A percentile compares a stretch with the other conserved stretches of the same genome.
Evolutionary conservation across 2,113 vertebrate genomes (phyloP).

Genomic region (Sinocyclocheilus rhinocerous): DNA sequence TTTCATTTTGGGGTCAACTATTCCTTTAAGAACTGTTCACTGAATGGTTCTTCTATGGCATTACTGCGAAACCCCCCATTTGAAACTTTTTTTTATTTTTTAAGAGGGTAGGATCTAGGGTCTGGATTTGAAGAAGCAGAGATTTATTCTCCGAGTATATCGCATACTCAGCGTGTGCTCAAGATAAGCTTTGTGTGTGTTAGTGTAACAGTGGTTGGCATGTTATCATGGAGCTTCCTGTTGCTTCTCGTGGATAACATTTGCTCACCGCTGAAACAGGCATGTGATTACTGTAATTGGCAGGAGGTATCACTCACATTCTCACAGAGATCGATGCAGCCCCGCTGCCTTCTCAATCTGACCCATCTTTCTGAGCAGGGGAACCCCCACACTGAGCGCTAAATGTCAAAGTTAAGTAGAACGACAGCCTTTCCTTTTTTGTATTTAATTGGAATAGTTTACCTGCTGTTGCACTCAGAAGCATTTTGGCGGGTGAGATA

Average conservation of each 20-base stretch:
- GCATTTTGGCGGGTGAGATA: conserved; percentile 50
- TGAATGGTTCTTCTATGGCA: too few relatives aligned
- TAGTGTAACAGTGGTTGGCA: conserved; percentile 33
- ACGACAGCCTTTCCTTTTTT: conserved; percentile 41
- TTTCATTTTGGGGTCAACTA: too few relatives aligned
- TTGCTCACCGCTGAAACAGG: conserved; percentile 39
- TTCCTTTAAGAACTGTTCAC: too few relatives aligned
- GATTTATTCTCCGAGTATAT: background rate
- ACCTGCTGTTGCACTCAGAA: conserved; percentile 53
- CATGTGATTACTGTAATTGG: conserved; percentile 51
- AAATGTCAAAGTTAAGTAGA: conserved; percentile 60
- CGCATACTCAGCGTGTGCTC: background rate
- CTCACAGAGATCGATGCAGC: conserved; percentile 55
- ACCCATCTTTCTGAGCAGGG: conserved; percentile 42
- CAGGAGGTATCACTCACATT: conserved; percentile 51
- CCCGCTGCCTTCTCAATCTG: conserved; percentile 55
- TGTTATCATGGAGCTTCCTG: conserved; percentile 24
- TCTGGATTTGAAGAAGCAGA: conserved; percentile 7
- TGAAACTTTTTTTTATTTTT: too few relatives aligned
- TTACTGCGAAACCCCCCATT: too few relatives aligned
- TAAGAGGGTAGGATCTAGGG: background rate
- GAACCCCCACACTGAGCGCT: conserved; percentile 30
- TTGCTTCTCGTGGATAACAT: conserved; percentile 38
- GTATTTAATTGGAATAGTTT: conserved; percentile 47
- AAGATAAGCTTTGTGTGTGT: conserved; percentile 10